Evolutionary conservation across 2,888 invertebrate genomes (phyloP).

Genomic region (Emesis furor): DNA sequence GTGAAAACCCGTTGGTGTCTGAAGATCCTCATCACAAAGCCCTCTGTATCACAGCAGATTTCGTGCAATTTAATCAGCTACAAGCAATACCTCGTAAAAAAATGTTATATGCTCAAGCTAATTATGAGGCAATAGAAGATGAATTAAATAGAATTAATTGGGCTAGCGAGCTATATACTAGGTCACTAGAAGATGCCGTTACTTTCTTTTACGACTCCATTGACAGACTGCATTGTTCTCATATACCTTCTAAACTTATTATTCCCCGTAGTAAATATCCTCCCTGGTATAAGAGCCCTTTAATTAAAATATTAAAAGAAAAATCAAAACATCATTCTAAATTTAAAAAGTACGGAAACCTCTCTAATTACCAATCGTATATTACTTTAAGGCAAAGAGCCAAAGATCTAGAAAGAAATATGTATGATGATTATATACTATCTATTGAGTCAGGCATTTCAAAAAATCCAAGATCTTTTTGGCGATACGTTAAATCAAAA

Average conservation of each 20-base stretch:
- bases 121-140: neutral
- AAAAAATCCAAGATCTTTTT: no score
- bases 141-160: neutral
- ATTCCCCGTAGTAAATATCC: neutral
- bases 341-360: neutral
- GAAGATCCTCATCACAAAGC: neutral
- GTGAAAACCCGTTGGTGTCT: neutral
- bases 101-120: no score
- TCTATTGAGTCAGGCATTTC: neutral
- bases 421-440: neutral
- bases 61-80: no score
- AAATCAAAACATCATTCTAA: neutral
- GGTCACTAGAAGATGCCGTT: neutral
- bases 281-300: neutral
- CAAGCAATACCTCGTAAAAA: no score
- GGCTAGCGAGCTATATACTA: neutral
- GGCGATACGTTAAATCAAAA: no score
- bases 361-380: neutral
- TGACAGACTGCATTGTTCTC: neutral
- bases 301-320: neutral
- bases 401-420: neutral
- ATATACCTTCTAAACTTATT: neutral
- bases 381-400: neutral
- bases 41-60: no score
- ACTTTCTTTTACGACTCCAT: neutral